Base-by-base conservation (phyloP, 92 coral and sea anemone species). In the Actinernus sp. region DNA sequence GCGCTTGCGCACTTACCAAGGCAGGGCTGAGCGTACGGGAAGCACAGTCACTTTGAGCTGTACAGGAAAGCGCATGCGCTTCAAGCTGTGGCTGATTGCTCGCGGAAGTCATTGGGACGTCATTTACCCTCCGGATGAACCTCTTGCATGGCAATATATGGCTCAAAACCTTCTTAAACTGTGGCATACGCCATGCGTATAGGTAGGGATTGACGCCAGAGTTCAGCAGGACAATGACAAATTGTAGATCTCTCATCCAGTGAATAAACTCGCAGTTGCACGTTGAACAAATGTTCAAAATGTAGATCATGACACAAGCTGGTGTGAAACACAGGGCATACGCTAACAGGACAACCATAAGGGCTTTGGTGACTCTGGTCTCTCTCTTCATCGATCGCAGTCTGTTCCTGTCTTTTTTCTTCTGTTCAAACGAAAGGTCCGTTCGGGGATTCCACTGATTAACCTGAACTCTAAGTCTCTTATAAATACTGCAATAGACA, bases 401-500 rank as follows among this genome's bases (percentile, higher is more conserved):
- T 19, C 63, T 55, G 25, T 61, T 76, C 34, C 39, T 55, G 48
- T 62, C 49, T 10, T 76, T 58, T 13, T 25, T 41, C 21, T 29
- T 58, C 10, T 34, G 37, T 2, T 25, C 27, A 31, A 41, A 11
- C 0, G 44, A 26, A 19, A 18, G 8, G 4, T 4, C 13, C 37
- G 64, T 73, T 10, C 71, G 62, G 26, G 23, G 7, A 30, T 52
- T 52, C 82, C 82, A 75, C 23, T 41, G 51, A 40, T 60, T 74
- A 33, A 66, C 37, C 38, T 85, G 84, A 21, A 48, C 48, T 1
- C 36, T 52, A 8, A 89, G 51, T 14, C 66, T 62, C 20, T 74
- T 84, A 60, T 66, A 61, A 25, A 93, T 93, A 11, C 87, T 83
- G 25, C 52, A 41, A 65, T 90, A 91, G 16, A 85, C 90, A 55